Conservation (phyloP, 2,888 invertebrate species). For the Chalcis sispes region DNA sequence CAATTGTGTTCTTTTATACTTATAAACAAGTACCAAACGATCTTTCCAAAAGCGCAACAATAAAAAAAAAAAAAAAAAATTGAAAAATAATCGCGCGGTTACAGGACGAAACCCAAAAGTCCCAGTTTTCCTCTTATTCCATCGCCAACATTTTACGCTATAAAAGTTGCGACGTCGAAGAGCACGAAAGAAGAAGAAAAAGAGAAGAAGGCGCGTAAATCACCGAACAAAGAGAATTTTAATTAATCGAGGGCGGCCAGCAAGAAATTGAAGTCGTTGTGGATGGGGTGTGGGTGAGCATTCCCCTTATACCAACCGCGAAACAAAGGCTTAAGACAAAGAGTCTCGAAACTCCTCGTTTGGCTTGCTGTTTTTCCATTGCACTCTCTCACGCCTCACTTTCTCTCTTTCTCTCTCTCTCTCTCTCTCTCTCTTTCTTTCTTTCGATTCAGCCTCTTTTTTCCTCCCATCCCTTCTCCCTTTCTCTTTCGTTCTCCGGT, state of each 20-base stretch:
- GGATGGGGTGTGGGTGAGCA: background rate
- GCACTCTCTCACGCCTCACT: background rate
- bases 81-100: background rate
- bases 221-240: slow-evolving; percentile 49
- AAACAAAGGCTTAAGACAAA: slow-evolving; percentile 31
- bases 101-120: background rate
- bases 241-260: slow-evolving; percentile 38
- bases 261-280: background rate
- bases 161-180: slow-evolving; percentile 39
- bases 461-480: too few relatives aligned
- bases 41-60: too few relatives aligned
- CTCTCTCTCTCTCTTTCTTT: too few relatives aligned
- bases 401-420: too few relatives aligned
- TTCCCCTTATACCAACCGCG: background rate
- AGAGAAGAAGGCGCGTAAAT: slow-evolving; percentile 47
- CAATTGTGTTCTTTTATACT: too few relatives aligned
- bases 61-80: too few relatives aligned
- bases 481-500: too few relatives aligned
- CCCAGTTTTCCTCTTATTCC: background rate
- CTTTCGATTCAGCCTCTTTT: too few relatives aligned
- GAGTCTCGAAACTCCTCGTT: background rate
- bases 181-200: too few relatives aligned
- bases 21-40: too few relatives aligned
- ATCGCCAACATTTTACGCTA: background rate
- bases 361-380: slow-evolving; percentile 36